Conservation (phyloP, 2,888 invertebrate genomes). For the Altica lythri region DNA sequence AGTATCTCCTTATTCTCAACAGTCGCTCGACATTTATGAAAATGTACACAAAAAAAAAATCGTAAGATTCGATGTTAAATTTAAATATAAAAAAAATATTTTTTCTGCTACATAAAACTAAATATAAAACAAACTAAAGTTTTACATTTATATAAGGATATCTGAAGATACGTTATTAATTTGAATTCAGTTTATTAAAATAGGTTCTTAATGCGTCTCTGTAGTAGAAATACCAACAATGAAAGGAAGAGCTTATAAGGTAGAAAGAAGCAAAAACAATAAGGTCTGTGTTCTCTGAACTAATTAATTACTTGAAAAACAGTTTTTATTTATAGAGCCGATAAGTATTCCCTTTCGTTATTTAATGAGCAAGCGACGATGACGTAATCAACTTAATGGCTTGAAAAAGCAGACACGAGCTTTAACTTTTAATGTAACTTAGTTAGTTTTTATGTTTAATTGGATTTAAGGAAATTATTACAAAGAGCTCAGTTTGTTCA, state of each 20-base stretch:
- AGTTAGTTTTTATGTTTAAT: conserved; percentile 19
- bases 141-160: too few relatives aligned
- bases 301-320: conserved; percentile 24
- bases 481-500: conserved; percentile 8
- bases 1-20: too few relatives aligned
- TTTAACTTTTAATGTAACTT: conserved; percentile 16
- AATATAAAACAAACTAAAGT: too few relatives aligned
- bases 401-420: conserved; percentile 12
- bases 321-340: conserved; percentile 17
- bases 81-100: too few relatives aligned
- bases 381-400: conserved; percentile 18
- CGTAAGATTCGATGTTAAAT: too few relatives aligned
- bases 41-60: too few relatives aligned
- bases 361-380: conserved; percentile 17
- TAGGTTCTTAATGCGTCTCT: background rate
- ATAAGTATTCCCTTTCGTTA: conserved; percentile 20
- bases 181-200: too few relatives aligned
- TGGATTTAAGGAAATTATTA: conserved; percentile 15
- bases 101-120: too few relatives aligned
- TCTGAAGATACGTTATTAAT: too few relatives aligned
- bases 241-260: conserved; percentile 1
- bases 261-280: conserved; percentile 7
- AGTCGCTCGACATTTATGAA: too few relatives aligned
- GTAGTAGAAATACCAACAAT: background rate
- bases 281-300: conserved; percentile 8